Conservation (phyloP, 2,797 vertebrate genomes). For the Zonotrichia albicollis region DNA sequence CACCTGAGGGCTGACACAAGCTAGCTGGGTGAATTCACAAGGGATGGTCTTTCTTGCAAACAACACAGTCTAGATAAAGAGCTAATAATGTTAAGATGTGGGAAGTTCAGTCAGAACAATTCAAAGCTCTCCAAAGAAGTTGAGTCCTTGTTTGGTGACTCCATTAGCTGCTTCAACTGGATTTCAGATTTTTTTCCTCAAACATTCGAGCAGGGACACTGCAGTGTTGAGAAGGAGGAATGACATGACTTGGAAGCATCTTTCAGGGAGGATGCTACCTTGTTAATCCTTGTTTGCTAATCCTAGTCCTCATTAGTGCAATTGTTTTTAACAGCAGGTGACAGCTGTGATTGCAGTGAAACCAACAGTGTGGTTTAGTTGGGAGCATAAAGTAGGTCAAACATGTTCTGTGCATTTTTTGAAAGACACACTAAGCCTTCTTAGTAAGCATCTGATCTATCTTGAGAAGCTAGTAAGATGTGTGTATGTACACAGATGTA, state of each 20-base stretch:
- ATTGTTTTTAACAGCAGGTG: conserved; percentile 23
- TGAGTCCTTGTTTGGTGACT: not conserved
- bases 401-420: not conserved
- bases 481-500: accelerated
- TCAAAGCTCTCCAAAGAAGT: not conserved
- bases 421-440: not conserved
- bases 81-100: not conserved
- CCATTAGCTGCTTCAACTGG: not conserved
- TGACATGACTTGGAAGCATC: not conserved
- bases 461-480: not conserved
- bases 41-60: not conserved
- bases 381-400: conserved; percentile 11
- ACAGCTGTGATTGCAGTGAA: conserved; percentile 9
- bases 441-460: not conserved
- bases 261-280: not conserved
- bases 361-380: not conserved
- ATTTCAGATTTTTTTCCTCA: not conserved
- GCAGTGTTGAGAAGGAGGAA: not conserved
- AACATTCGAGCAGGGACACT: not conserved
- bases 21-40: not conserved
- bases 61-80: not conserved
- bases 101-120: not conserved
- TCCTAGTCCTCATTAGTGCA: not conserved
- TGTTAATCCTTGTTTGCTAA: conserved; percentile 23
- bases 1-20: not conserved